These are phyloP conservation scores for Rhaphigaster nebulosa DNA, from an alignment of 2,888 invertebrate genomes.

Conservation along the genomic window DNA sequence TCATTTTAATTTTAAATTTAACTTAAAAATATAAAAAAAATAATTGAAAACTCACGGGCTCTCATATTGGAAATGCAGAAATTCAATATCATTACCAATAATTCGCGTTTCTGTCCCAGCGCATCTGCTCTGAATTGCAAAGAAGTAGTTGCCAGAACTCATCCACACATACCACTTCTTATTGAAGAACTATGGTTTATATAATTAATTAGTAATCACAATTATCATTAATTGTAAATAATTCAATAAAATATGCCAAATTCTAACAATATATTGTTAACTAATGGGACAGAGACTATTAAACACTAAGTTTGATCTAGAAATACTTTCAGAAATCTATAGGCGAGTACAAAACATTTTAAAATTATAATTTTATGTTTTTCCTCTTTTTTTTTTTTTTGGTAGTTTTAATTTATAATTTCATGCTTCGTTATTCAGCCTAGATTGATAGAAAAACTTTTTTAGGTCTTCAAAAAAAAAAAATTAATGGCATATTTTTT, in stretches of 20 bases:
- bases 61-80: constrained; percentile 29
- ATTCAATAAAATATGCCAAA: neutral
- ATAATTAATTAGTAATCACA: neutral
- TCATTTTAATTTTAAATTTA: no score
- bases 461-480: no score
- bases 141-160: neutral
- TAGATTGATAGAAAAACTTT: no score
- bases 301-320: no score
- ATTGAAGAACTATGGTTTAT: neutral
- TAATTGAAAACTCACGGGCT: neutral
- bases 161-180: constrained; percentile 29
- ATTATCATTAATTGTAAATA: neutral
- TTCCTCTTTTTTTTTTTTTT: no score
- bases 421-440: no score
- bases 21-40: neutral
- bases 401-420: no score
- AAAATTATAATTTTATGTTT: no score
- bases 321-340: no score
- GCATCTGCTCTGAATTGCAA: neutral
- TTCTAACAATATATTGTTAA: neutral
- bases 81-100: neutral
- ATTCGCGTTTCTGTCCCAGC: neutral
- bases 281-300: no score
- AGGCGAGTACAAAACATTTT: no score
- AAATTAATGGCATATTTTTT: no score